Conservation (phyloP, 1,140 invertebrate species). For the Halyomorpha halys region DNA sequence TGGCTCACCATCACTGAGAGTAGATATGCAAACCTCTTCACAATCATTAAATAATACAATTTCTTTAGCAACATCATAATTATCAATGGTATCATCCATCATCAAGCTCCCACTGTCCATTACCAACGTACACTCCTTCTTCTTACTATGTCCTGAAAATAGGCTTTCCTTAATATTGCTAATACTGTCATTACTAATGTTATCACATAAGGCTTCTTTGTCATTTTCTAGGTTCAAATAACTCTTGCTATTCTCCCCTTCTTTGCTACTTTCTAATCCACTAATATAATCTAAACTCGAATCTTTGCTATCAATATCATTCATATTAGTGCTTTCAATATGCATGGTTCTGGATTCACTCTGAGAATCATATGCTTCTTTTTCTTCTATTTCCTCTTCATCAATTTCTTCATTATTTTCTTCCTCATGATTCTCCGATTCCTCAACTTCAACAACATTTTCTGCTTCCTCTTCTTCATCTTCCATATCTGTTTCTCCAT, state of each 20-base stretch:
- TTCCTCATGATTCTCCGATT: too few relatives aligned
- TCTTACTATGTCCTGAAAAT: too few relatives aligned
- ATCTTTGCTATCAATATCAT: neutral
- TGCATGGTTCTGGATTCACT: neutral
- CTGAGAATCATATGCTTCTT: neutral
- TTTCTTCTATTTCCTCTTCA: neutral
- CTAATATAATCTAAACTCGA: neutral
- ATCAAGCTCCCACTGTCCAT: too few relatives aligned
- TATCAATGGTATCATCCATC: neutral
- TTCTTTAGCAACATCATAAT: constrained; percentile 11
- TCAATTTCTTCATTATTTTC: neutral
- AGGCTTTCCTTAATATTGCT: too few relatives aligned
- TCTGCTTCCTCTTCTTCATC: constrained; percentile 3
- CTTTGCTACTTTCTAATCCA: neutral
- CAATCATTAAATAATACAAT: constrained; percentile 4
- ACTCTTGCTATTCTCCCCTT: neutral
- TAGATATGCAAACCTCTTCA: neutral
- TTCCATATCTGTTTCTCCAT: neutral
- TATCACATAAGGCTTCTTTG: neutral
- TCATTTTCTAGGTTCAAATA: neutral
- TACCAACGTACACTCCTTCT: too few relatives aligned
- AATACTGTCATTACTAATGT: neutral
- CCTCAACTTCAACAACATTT: too few relatives aligned
- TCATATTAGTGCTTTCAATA: neutral
- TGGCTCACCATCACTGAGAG: neutral